Conservation (phyloP, 2,113 vertebrate species). For the Larimichthys crocea region DNA sequence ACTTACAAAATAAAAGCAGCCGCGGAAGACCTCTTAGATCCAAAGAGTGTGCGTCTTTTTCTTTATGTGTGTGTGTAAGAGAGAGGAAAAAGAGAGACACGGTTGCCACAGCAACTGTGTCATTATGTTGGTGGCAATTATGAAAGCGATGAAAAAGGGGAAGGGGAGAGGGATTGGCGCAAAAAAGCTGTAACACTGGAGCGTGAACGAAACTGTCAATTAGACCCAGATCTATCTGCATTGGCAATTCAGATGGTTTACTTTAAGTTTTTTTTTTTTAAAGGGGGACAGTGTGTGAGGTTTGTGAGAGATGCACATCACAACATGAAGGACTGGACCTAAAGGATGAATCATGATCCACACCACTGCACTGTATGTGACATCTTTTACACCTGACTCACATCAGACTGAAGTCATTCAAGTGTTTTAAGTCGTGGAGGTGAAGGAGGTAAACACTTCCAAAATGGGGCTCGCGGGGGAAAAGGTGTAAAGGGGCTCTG, state of each 20-base stretch:
- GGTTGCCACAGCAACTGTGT: slow-evolving; percentile 88
- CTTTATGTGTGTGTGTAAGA: slow-evolving; percentile 6
- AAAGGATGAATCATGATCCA: slow-evolving; percentile 13
- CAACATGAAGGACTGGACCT: not conserved
- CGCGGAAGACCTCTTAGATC: slow-evolving; percentile 36
- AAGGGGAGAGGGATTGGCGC: slow-evolving; percentile 70
- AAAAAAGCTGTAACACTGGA: slow-evolving; percentile 71
- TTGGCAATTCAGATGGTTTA: slow-evolving; percentile 45
- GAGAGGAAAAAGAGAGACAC: slow-evolving; percentile 51
- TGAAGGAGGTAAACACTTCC: slow-evolving; percentile 41
- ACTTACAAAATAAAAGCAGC: slow-evolving; percentile 19
- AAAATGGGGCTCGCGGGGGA: slow-evolving; percentile 32
- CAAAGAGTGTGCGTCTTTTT: slow-evolving; percentile 29
- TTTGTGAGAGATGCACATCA: not conserved
- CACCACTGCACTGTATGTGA: not conserved
- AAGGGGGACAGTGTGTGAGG: slow-evolving; percentile 1
- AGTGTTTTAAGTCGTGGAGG: not conserved
- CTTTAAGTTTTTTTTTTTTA: slow-evolving; percentile 19
- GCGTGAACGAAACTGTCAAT: slow-evolving; percentile 75
- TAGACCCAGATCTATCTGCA: slow-evolving; percentile 60
- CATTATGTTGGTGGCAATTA: slow-evolving; percentile 87
- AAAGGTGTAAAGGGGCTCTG: slow-evolving; percentile 32
- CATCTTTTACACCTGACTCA: not conserved
- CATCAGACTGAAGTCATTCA: not conserved
- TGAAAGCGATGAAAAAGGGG: slow-evolving; percentile 82